Conservation (phyloP, 2,113 vertebrate species). For the Emydura subglobosa region DNA sequence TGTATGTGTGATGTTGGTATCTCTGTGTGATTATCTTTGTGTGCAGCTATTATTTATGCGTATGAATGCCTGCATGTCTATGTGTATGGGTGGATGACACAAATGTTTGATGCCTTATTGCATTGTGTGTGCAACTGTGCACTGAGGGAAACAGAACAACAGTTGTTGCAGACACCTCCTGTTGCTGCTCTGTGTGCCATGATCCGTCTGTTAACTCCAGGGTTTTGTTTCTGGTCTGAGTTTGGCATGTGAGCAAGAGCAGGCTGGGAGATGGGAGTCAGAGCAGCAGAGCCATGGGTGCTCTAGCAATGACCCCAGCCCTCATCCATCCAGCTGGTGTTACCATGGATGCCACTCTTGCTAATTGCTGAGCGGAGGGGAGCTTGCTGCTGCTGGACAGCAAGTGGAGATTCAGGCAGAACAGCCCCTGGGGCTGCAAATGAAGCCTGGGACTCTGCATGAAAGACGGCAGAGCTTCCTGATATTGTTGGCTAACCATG, state of each 20-base stretch:
- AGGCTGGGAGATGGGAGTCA: not conserved
- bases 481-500: not conserved
- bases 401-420: slow-evolving; percentile 47
- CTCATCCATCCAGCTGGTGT: not conserved
- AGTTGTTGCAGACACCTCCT: not conserved
- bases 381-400: not conserved
- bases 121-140: not conserved
- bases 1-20: not conserved
- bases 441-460: not conserved
- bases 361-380: slow-evolving; percentile 32
- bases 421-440: not conserved
- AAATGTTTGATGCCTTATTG: not conserved
- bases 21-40: not conserved
- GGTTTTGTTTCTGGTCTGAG: not conserved
- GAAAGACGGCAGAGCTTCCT: not conserved
- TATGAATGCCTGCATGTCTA: not conserved
- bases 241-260: not conserved
- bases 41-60: not conserved
- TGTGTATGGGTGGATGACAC: not conserved
- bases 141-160: not conserved
- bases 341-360: not conserved
- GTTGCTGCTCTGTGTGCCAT: not conserved
- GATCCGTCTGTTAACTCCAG: not conserved
- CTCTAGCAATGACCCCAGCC: not conserved
- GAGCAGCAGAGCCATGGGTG: not conserved